These are phyloP conservation scores for Agraylea sexmaculata DNA, from an alignment of 1,140 invertebrate species.

Conservation along the genomic window DNA sequence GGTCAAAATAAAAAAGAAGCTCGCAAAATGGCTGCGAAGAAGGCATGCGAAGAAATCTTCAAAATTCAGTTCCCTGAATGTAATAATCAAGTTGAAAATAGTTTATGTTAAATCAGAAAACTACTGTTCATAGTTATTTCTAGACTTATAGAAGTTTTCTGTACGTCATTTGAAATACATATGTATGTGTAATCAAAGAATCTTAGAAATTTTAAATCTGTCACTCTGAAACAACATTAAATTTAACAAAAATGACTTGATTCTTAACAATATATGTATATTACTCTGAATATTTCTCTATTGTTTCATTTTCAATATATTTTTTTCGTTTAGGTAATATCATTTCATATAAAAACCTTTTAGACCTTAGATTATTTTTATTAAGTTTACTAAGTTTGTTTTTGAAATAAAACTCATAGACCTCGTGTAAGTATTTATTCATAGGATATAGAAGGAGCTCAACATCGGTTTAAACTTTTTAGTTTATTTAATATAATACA, in stretches of 20 bases:
- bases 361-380: too few species aligned
- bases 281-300: too few species aligned
- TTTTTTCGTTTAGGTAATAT: too few species aligned
- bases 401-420: too few species aligned
- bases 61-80: constrained; percentile 28
- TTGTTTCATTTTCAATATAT: too few species aligned
- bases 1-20: constrained; percentile 41
- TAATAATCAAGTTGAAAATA: neutral
- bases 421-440: too few species aligned
- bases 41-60: constrained; percentile 37
- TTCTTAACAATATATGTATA: too few species aligned
- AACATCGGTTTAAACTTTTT: too few species aligned
- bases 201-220: neutral
- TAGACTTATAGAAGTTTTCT: neutral
- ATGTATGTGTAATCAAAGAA: neutral
- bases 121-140: neutral
- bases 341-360: too few species aligned
- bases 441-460: too few species aligned
- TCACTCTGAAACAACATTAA: constrained; percentile 1
- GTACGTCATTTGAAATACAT: neutral
- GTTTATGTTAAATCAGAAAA: neutral
- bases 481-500: too few species aligned
- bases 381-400: too few species aligned
- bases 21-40: constrained; percentile 36
- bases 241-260: constrained; percentile 12